A percentile compares a stretch with the other conserved stretches of the same genome.
These are phyloP conservation scores for Heliothis subflexa DNA, from an alignment of 1,140 invertebrate genomes.

Conservation along the genomic window DNA sequence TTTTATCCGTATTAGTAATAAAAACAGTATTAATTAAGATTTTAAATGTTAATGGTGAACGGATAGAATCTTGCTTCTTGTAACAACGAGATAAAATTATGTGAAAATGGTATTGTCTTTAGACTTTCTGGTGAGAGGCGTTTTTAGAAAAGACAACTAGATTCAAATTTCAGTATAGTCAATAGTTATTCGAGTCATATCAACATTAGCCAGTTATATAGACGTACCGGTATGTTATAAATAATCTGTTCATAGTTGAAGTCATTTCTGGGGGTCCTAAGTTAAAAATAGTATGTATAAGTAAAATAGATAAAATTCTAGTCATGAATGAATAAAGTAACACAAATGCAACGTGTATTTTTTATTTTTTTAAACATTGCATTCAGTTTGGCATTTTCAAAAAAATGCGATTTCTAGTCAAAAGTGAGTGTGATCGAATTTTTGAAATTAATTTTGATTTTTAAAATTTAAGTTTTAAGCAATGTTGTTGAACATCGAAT, in stretches of 20 bases:
- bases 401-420: slow-evolving; percentile 35
- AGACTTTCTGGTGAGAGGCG: slow-evolving; percentile 42
- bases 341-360: slow-evolving; percentile 1
- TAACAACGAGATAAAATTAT: slow-evolving; percentile 51
- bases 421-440: slow-evolving; percentile 38
- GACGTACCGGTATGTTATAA: slow-evolving; percentile 42
- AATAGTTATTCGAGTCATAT: slow-evolving; percentile 77
- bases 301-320: slow-evolving; percentile 10
- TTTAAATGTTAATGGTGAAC: slow-evolving; percentile 58
- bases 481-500: slow-evolving; percentile 35
- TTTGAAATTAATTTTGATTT: slow-evolving; percentile 12
- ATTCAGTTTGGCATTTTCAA: neutral
- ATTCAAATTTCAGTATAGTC: slow-evolving; percentile 75
- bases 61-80: slow-evolving; percentile 50
- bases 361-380: neutral
- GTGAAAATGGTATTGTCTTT: slow-evolving; percentile 36
- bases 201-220: slow-evolving; percentile 65
- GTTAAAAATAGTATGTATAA: slow-evolving; percentile 13
- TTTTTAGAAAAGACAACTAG: slow-evolving; percentile 68
- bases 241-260: slow-evolving; percentile 44
- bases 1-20: slow-evolving; percentile 66
- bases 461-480: slow-evolving; percentile 12
- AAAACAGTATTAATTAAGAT: slow-evolving; percentile 73
- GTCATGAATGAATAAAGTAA: slow-evolving; percentile 10
- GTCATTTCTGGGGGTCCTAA: slow-evolving; percentile 46